These are phyloP conservation scores for Lithophane semibrunnea DNA, from an alignment of 2,888 invertebrate species.

Conservation along the genomic window DNA sequence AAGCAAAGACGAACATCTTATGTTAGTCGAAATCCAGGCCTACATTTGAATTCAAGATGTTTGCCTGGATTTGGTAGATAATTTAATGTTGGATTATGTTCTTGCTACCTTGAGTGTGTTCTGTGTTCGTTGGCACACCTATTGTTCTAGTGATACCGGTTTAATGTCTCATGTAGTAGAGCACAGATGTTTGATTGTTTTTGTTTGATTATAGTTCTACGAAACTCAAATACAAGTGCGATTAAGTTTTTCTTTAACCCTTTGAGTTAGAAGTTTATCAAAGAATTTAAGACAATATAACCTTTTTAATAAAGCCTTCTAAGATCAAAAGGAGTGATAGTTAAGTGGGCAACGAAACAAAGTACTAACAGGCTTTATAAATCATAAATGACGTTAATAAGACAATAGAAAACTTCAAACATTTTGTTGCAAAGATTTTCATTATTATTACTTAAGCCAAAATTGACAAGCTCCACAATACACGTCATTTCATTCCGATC, in stretches of 20 bases:
- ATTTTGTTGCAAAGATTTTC: background rate
- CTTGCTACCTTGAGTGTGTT: background rate
- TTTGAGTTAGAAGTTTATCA: background rate
- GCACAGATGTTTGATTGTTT: background rate
- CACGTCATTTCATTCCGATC: constrained; percentile 10
- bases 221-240: background rate
- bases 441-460: background rate
- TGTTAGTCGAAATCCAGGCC: constrained; percentile 6
- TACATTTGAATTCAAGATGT: constrained; percentile 22
- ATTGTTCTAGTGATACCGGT: constrained; percentile 26
- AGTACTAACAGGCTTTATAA: background rate
- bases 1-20: background rate
- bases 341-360: background rate
- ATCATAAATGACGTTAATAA: background rate
- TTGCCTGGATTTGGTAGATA: constrained; percentile 4
- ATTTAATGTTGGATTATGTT: constrained; percentile 16
- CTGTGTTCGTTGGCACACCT: background rate
- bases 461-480: constrained; percentile 27
- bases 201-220: too few relatives aligned
- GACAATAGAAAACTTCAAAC: constrained; percentile 1
- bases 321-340: background rate
- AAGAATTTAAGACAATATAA: background rate
- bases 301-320: background rate
- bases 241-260: too few relatives aligned
- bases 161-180: background rate